Evolutionary conservation across 2,113 vertebrate genomes (phyloP).

Genomic region (Pavo muticus): DNA sequence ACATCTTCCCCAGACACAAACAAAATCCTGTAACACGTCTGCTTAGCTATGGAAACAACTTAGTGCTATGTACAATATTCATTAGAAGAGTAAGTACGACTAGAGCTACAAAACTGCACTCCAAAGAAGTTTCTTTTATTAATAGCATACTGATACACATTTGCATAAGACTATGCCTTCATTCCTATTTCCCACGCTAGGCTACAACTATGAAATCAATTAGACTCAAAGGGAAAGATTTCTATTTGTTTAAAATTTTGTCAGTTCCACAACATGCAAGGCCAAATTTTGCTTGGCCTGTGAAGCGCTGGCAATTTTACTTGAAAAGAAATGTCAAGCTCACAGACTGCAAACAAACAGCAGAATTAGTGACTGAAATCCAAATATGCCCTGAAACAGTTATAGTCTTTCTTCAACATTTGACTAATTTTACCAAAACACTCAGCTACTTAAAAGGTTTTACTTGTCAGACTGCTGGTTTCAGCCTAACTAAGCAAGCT

Average conservation of each 20-base stretch:
- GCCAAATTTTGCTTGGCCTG: not conserved
- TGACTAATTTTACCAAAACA: not conserved
- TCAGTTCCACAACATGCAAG: accelerated
- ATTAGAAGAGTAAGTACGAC: not conserved
- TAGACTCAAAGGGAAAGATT: not conserved
- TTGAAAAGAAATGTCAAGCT: not conserved
- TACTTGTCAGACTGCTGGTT: not conserved
- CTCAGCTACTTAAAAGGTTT: not conserved
- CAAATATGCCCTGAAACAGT: not conserved
- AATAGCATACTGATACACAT: not conserved
- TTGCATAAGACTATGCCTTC: not conserved
- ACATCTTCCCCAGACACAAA: not conserved
- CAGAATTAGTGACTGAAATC: not conserved
- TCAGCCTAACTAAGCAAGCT: not conserved
- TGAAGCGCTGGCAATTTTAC: not conserved
- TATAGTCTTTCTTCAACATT: not conserved
- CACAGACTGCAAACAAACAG: not conserved
- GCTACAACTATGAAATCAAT: not conserved
- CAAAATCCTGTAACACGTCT: not conserved
- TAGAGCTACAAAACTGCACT: not conserved
- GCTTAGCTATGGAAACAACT: slow-evolving; percentile 8
- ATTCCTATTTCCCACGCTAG: not conserved
- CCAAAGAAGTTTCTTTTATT: not conserved
- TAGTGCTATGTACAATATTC: not conserved
- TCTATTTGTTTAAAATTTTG: not conserved